These are phyloP conservation scores for Australoheros facetus DNA, from an alignment of 2,797 vertebrate genomes.

Conservation along the genomic window DNA sequence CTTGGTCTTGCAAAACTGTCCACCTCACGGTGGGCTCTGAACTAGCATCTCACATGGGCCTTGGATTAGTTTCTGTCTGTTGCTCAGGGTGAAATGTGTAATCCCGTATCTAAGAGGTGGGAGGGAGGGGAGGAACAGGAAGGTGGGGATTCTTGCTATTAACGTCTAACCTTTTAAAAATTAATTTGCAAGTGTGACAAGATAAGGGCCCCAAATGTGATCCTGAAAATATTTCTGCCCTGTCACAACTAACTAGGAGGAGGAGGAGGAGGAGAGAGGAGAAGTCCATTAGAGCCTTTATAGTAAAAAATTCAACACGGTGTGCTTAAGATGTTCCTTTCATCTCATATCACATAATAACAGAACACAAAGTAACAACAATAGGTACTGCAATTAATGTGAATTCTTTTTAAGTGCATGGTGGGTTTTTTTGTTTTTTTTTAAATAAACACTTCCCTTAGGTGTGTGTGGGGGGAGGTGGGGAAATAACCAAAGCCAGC, in stretches of 20 bases:
- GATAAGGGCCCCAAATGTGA: slow-evolving; percentile 68
- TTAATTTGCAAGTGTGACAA: slow-evolving; percentile 74
- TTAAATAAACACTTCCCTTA: background rate
- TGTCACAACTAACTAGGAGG: slow-evolving; percentile 22
- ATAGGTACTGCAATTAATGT: background rate
- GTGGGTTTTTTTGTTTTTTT: background rate
- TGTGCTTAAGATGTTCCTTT: slow-evolving; percentile 31
- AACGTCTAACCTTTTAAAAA: slow-evolving; percentile 80
- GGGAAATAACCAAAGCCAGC: background rate
- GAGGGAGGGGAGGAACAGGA: slow-evolving; percentile 47
- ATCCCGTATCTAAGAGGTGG: slow-evolving; percentile 74
- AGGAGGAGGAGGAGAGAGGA: slow-evolving; percentile 5
- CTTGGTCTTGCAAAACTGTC: slow-evolving; percentile 59
- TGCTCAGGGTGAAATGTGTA: slow-evolving; percentile 76
- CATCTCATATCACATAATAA: slow-evolving; percentile 20
- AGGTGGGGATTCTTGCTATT: slow-evolving; percentile 68
- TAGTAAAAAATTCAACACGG: slow-evolving; percentile 24
- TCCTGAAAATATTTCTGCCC: slow-evolving; percentile 51
- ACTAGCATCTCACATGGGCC: slow-evolving; percentile 61
- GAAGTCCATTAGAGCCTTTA: slow-evolving; percentile 35
- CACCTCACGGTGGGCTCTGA: slow-evolving; percentile 34
- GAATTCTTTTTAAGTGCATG: background rate
- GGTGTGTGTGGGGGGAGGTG: background rate
- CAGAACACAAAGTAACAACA: background rate
- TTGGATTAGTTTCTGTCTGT: slow-evolving; percentile 77